Evolutionary conservation across 2,888 invertebrate genomes (phyloP).

Genomic region (Lissocephala sabroskyi): DNA sequence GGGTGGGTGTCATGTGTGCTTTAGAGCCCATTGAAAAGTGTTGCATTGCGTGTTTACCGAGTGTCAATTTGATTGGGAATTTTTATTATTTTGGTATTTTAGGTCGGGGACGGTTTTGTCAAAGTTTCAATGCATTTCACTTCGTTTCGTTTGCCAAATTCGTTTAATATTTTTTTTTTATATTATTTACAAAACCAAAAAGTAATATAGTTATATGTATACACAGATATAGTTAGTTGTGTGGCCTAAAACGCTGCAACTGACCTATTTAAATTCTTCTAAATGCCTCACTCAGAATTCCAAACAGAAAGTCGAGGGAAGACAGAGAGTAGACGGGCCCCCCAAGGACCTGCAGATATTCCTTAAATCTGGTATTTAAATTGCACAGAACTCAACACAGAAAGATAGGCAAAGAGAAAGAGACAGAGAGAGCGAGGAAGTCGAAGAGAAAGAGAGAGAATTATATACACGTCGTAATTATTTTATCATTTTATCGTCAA

Average conservation of each 20-base stretch:
- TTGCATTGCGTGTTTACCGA: slow-evolving; percentile 21
- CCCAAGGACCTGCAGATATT: too few species aligned
- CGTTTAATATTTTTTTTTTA: slow-evolving; percentile 5
- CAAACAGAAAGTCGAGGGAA: too few species aligned
- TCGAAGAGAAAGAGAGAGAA: too few species aligned
- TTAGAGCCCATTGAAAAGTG: slow-evolving; percentile 28
- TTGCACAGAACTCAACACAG: too few species aligned
- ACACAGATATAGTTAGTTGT: too few species aligned
- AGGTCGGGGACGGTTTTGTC: background rate
- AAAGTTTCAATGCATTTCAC: slow-evolving; percentile 18
- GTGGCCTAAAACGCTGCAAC: too few species aligned
- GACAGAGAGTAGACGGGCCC: too few species aligned
- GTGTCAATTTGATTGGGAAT: slow-evolving; percentile 31
- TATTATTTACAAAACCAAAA: slow-evolving; percentile 64
- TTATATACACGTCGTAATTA: slow-evolving; percentile 61
- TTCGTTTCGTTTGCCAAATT: too few species aligned
- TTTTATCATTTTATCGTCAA: slow-evolving; percentile 69
- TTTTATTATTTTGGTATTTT: slow-evolving; percentile 13
- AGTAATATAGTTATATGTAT: slow-evolving; percentile 54
- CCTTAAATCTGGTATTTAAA: too few species aligned
- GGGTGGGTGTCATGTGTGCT: slow-evolving; percentile 12
- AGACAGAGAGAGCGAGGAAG: slow-evolving; percentile 16
- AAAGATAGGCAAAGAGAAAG: slow-evolving; percentile 13
- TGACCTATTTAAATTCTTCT: slow-evolving; percentile 5
- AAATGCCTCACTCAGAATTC: background rate